Evolutionary conservation across 2,888 invertebrate genomes (phyloP).

Genomic region (Drosophila diplacantha): DNA sequence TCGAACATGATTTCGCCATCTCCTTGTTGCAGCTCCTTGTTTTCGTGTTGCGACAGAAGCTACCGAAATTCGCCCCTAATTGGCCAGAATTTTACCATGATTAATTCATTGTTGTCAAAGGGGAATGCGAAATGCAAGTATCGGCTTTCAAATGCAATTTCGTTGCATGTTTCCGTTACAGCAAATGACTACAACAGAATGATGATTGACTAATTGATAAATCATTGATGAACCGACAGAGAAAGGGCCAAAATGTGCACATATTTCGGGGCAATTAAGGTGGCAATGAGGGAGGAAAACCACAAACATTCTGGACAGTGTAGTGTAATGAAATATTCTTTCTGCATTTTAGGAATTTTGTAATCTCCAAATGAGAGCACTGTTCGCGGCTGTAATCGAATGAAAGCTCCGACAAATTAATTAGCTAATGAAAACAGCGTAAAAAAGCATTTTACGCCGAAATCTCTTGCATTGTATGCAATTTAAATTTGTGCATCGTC

Average conservation of each 20-base stretch:
- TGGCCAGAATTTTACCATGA: conserved; percentile 3
- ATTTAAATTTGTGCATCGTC: conserved; percentile 14
- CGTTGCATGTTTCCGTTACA: neutral
- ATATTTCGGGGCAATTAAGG: conserved; percentile 5
- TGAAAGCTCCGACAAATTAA: conserved; percentile 5
- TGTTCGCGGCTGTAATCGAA: neutral
- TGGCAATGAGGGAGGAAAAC: neutral
- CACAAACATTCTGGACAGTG: neutral
- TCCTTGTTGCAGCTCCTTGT: neutral
- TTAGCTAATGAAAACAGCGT: conserved; percentile 5
- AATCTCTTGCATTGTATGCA: neutral
- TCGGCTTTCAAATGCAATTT: neutral
- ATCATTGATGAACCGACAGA: conserved; percentile 1
- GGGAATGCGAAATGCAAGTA: conserved; percentile 6
- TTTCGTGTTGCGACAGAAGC: neutral
- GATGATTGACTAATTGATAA: conserved; percentile 15
- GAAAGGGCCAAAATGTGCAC: neutral
- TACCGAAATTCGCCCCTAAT: neutral
- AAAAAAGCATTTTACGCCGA: neutral
- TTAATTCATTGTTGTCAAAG: conserved; percentile 3
- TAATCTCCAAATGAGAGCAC: neutral
- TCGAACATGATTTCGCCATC: neutral
- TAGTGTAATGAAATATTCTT: conserved; percentile 1
- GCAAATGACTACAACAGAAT: conserved; percentile 5
- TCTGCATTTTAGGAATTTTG: neutral